Conservation (phyloP, 2,113 vertebrate species). For the Brachypteracias leptosomus region DNA sequence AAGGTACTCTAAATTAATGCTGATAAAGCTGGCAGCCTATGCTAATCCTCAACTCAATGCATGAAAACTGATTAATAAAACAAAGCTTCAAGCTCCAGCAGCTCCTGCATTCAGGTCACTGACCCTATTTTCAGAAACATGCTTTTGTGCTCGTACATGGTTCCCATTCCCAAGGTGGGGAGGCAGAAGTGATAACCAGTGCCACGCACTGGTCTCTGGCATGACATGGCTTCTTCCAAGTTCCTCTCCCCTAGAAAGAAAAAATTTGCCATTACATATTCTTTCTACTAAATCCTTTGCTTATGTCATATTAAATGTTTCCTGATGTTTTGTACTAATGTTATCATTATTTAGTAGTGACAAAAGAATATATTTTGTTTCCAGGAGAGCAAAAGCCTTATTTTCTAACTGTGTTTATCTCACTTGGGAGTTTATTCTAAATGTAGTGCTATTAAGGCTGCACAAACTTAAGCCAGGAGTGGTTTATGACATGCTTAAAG, state of each 20-base stretch:
- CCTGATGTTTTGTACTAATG: constrained; percentile 29
- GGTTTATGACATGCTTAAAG: constrained; percentile 14
- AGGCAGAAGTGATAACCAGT: neutral
- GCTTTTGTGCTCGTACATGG: neutral
- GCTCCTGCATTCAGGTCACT: constrained; percentile 13
- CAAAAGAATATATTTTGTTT: constrained; percentile 57
- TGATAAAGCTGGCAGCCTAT: constrained; percentile 38
- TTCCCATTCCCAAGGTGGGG: neutral
- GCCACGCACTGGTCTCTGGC: neutral
- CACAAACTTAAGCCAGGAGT: constrained; percentile 32
- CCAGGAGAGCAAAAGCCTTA: constrained; percentile 48
- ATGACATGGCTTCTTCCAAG: neutral
- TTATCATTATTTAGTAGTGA: constrained; percentile 50
- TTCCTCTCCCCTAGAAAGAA: neutral
- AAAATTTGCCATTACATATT: neutral
- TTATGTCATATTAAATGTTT: constrained; percentile 1
- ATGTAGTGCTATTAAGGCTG: constrained; percentile 1
- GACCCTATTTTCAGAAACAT: constrained; percentile 39
- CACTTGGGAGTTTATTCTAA: constrained; percentile 43
- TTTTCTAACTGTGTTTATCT: constrained; percentile 32
- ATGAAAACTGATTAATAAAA: constrained; percentile 60
- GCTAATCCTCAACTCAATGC: constrained; percentile 37
- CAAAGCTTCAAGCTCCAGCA: constrained; percentile 18
- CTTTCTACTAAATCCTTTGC: neutral
- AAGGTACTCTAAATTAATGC: constrained; percentile 39